Percentiles rank a stretch among this genome's conserved stretches.
Conservation (phyloP, 2,888 invertebrate genomes). For the Tachina lurida region DNA sequence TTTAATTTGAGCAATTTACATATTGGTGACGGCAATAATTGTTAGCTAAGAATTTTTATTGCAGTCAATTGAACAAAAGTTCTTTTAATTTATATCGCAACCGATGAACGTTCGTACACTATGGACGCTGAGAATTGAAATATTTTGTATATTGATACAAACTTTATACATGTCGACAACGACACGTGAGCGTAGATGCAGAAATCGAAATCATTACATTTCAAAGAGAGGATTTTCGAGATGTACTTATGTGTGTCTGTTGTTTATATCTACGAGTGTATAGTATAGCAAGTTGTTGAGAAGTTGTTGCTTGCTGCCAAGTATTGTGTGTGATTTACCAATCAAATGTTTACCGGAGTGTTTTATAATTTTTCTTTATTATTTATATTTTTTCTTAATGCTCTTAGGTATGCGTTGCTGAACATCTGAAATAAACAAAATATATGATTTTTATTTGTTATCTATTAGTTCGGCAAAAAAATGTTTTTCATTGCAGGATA, state of each 20-base stretch:
- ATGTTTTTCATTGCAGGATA: conserved; percentile 8
- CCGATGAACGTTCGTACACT: conserved; percentile 70
- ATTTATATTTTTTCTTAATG: conserved; percentile 31
- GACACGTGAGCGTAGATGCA: background rate
- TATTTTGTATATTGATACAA: conserved; percentile 50
- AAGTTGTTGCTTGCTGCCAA: conserved; percentile 48
- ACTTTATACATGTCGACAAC: conserved; percentile 26
- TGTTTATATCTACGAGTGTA: conserved; percentile 8
- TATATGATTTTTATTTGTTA: conserved; percentile 34
- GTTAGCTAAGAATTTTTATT: conserved; percentile 36
- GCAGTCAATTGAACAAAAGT: conserved; percentile 17
- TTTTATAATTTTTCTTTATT: conserved; percentile 51
- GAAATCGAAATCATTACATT: conserved; percentile 28
- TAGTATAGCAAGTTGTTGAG: conserved; percentile 34
- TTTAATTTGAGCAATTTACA: conserved; percentile 27
- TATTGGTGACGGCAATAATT: conserved; percentile 42
- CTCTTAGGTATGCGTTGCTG: conserved; percentile 45
- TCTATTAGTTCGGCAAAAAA: background rate
- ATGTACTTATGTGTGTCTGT: conserved; percentile 48
- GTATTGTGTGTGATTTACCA: conserved; percentile 17
- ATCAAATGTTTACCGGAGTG: conserved; percentile 28
- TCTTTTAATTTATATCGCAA: conserved; percentile 54
- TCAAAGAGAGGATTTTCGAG: conserved; percentile 42
- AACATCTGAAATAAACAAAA: conserved; percentile 66
- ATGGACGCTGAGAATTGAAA: conserved; percentile 63